Base-by-base conservation (phyloP, 2,113 vertebrate species). In the Boleophthalmus pectinirostris region DNA sequence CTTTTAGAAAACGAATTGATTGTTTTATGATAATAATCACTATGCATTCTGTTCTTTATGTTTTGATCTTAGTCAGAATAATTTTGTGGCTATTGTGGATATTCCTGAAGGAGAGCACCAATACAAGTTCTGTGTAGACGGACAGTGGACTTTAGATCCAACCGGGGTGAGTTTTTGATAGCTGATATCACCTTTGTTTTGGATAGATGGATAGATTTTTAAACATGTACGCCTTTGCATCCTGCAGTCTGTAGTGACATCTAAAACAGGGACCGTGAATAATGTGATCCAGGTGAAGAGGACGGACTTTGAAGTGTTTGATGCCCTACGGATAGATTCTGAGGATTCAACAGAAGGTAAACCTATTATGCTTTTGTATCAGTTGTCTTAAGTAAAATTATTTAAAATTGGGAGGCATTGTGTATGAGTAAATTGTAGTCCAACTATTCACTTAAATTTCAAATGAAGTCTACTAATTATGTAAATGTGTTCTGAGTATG, bases 61-160 rank as follows among this genome's bases (percentile, higher is more conserved):
- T 64, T 64, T n/a, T 64, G 61, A 1, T 64, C 11, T 4, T 82
- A 99, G 98, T 92, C 96, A 96, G 81, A 97, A 97, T 56, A 98
- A 98, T 91, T 99, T 99, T 72, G 96, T 96, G 74, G 97, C 95
- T 5, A 95, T 99, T 57, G 87, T 99, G 87, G 96, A 99, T 73
- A 93, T 99, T 79, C 98, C 97, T 0, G 98, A 99, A 91, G 98
- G 98, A 56, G 97, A 99, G 80, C 98, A 99, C 90, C 98, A 99
- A 72, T 99, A 99, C 89, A 99, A 99, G 89, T 98, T 97, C 78
- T 95, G 95, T 3, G 96, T 99, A 60, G 98, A 99, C 16, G 97
- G 98, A 13, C 95, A 98, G 90, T 99, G 98, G 98, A 97, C 95
- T 0, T 92, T 98, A 0, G 97, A 99, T 84, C 95, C 97, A 5